A percentile compares a stretch with the other conserved stretches of the same genome.
Conservation (phyloP, 2,113 vertebrate genomes). For the Leptobrachium ailaonicum region DNA sequence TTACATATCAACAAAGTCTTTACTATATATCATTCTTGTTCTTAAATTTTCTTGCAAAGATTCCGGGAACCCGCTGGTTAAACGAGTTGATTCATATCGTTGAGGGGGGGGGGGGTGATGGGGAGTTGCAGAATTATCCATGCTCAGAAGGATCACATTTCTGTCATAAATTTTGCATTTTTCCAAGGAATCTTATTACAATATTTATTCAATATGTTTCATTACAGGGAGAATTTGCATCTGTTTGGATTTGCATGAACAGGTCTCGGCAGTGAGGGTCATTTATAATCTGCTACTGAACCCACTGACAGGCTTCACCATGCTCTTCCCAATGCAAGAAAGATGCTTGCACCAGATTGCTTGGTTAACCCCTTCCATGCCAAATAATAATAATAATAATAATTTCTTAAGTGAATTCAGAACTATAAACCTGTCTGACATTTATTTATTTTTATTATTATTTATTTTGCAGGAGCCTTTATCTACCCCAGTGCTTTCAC, state of each 20-base stretch:
- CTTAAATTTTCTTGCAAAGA: too few species aligned
- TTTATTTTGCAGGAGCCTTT: too few species aligned
- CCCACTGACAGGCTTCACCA: constrained; percentile 22
- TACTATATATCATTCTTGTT: neutral
- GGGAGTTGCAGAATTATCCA: neutral
- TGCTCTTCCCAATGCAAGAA: neutral
- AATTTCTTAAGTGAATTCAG: too few species aligned
- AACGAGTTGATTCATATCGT: neutral
- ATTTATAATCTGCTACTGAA: constrained; percentile 40
- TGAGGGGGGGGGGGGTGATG: neutral
- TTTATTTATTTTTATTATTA: too few species aligned
- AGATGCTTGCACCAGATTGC: neutral
- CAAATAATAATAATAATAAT: neutral
- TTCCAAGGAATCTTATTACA: constrained; percentile 41
- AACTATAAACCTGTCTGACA: too few species aligned
- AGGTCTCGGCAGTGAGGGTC: constrained; percentile 19
- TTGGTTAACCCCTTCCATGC: constrained; percentile 8
- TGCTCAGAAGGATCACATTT: constrained; percentile 32
- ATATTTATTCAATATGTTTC: constrained; percentile 50
- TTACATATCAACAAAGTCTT: neutral
- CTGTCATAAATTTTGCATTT: constrained; percentile 48
- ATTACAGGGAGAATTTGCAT: constrained; percentile 47
- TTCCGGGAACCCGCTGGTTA: neutral
- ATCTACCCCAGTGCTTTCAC: too few species aligned
- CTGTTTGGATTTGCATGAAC: constrained; percentile 48